These are phyloP conservation scores for Allygus modestus DNA, from an alignment of 2,888 invertebrate genomes.

Conservation along the genomic window DNA sequence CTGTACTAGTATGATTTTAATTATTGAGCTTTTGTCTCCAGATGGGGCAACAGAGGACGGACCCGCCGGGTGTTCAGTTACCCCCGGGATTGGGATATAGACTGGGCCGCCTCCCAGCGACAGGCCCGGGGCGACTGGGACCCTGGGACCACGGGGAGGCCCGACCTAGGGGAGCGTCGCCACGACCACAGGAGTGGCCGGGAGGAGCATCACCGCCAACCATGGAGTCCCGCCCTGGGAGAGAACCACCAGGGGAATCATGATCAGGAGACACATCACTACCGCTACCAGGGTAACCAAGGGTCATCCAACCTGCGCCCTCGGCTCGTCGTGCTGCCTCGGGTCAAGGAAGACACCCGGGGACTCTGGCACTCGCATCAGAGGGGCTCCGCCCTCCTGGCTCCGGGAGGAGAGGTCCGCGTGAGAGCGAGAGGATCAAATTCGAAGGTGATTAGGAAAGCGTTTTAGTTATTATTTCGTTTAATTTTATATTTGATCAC, in stretches of 20 bases:
- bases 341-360: conserved; percentile 51
- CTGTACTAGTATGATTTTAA: too few relatives aligned
- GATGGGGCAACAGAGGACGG: conserved; percentile 11
- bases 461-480: too few relatives aligned
- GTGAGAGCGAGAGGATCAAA: neutral
- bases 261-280: too few relatives aligned
- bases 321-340: conserved; percentile 34
- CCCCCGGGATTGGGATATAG: conserved; percentile 55
- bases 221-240: too few relatives aligned
- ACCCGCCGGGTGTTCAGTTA: conserved; percentile 7
- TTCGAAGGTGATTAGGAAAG: too few relatives aligned
- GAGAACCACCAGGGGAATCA: neutral
- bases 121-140: neutral
- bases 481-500: too few relatives aligned
- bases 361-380: conserved; percentile 59
- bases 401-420: neutral
- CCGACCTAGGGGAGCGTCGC: neutral
- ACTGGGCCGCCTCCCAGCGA: conserved; percentile 4
- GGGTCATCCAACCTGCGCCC: conserved; percentile 1
- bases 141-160: neutral
- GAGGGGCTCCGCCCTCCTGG: conserved; percentile 53
- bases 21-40: too few relatives aligned
- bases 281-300: conserved; percentile 16
- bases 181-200: too few relatives aligned
- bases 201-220: too few relatives aligned